Percentiles rank a stretch among this genome's conserved stretches.
Conservation (phyloP, 2,888 invertebrate genomes). For the Lingula anatina region DNA sequence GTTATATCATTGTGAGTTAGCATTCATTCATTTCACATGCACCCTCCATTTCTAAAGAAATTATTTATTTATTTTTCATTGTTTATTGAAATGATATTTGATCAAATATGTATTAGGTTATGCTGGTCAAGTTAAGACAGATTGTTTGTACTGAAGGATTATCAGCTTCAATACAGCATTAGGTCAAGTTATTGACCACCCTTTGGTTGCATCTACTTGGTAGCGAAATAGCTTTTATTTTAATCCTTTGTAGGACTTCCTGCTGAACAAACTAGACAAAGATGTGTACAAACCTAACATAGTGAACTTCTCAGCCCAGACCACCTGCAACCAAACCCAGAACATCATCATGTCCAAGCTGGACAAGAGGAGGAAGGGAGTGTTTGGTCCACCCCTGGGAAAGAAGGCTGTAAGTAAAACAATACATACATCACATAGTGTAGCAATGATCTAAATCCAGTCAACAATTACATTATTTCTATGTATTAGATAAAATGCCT, state of each 20-base stretch:
- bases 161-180: no score
- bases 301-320: slow-evolving; percentile 90
- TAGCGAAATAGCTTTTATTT: no score
- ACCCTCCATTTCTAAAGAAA: neutral
- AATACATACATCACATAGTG: no score
- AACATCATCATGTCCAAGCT: slow-evolving; percentile 91
- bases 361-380: slow-evolving; percentile 87
- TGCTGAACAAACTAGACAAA: slow-evolving; percentile 75
- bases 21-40: neutral
- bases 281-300: slow-evolving; percentile 76
- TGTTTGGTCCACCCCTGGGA: slow-evolving; percentile 87
- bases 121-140: no score
- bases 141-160: no score
- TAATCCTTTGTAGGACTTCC: slow-evolving; percentile 58
- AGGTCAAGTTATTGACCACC: no score
- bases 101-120: neutral
- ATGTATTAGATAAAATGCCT: no score
- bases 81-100: neutral
- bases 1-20: slow-evolving; percentile 51
- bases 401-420: slow-evolving; percentile 60
- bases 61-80: neutral
- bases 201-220: no score
- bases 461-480: no score
- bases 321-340: slow-evolving; percentile 87
- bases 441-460: no score